Evolutionary conservation across 2,888 invertebrate species (phyloP).

Genomic region (Aspidiotus destructor): DNA sequence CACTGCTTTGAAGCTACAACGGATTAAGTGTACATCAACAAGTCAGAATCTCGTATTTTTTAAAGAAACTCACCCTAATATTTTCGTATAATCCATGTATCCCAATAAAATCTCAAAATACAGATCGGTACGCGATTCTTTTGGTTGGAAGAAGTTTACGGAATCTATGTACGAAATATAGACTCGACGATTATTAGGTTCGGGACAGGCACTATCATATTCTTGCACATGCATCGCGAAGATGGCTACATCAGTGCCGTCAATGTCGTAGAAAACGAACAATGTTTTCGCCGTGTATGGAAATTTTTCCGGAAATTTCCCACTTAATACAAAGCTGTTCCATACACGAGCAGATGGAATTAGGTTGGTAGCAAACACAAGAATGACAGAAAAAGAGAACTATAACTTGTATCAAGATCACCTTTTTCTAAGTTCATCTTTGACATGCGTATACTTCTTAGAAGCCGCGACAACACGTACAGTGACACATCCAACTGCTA

Average conservation of each 20-base stretch:
- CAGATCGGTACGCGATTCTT: background rate
- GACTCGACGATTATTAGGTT: background rate
- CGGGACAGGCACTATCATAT: constrained; percentile 4
- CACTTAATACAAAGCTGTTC: background rate
- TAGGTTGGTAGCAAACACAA: background rate
- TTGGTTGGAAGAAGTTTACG: constrained; percentile 4
- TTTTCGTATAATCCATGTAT: constrained; percentile 5
- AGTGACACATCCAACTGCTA: background rate
- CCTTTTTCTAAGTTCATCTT: constrained; percentile 10
- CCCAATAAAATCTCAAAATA: background rate
- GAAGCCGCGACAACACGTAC: background rate
- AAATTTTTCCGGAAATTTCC: constrained; percentile 2
- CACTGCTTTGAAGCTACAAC: background rate
- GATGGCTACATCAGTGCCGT: background rate
- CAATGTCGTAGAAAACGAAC: background rate
- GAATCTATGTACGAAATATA: constrained; percentile 13
- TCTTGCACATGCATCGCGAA: constrained; percentile 11
- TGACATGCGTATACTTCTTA: background rate
- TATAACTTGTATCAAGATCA: background rate
- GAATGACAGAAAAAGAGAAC: background rate
- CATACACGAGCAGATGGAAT: background rate
- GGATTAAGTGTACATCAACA: too few species aligned
- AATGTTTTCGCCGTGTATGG: constrained; percentile 1
- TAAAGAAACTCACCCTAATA: background rate
- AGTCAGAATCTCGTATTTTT: background rate